Percentiles rank a stretch among this genome's conserved stretches.
phyloP scores from a whole-genome alignment of 2,113 vertebrate genomes.

The Gracilinanus agilis region DNA sequence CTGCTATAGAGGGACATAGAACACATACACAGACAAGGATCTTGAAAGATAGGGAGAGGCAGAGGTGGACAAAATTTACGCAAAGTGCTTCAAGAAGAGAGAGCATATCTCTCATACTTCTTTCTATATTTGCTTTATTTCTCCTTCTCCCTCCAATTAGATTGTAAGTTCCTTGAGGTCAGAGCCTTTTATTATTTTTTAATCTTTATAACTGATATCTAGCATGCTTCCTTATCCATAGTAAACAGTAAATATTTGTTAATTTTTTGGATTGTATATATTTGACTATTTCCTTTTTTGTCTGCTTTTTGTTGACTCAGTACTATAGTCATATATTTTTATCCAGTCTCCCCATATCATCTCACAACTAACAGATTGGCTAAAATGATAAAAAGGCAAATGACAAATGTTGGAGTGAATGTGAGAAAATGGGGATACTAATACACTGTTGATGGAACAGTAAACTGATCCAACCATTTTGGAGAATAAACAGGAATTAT shows the following conservation, averaged over 20 bases:
- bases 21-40: neutral
- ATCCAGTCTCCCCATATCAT: neutral
- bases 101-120: neutral
- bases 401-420: too few species aligned
- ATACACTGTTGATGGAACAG: too few species aligned
- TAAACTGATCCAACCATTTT: too few species aligned
- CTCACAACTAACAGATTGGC: too few species aligned
- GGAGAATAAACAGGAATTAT: too few species aligned
- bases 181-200: neutral
- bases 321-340: neutral
- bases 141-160: neutral
- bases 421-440: too few species aligned
- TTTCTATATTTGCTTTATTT: neutral
- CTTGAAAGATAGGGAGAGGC: neutral
- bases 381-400: too few species aligned
- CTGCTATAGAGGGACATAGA: neutral
- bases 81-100: neutral
- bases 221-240: neutral
- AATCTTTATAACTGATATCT: neutral
- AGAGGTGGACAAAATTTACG: neutral
- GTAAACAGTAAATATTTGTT: neutral
- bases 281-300: slow-evolving; percentile 41
- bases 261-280: neutral
- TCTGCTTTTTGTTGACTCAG: slow-evolving; percentile 31
- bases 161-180: neutral